Evolutionary conservation across 2,797 vertebrate genomes (phyloP), one percentile per base, ranked within the genome.

Genomic region (Psittacula echo): DNA sequence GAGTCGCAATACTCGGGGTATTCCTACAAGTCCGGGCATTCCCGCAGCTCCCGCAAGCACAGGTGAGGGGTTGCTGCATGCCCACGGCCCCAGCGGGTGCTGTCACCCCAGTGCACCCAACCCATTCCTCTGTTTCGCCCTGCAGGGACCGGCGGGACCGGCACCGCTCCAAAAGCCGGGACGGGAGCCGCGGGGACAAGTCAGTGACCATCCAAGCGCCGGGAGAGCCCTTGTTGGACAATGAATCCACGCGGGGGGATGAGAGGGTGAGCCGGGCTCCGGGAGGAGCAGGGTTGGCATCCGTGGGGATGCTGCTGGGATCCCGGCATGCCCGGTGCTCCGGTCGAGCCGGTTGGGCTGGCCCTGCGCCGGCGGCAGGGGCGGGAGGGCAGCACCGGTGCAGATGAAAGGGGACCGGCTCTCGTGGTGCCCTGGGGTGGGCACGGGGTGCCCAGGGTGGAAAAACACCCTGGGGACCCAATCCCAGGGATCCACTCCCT

Each of bases 1-100:
- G 99, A 99, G 98, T 99, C 99, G 3, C 99, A 99, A 81, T 99
- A 99, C 91, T 99, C 99, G 9, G 99, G 99, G 3, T 99, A 99
- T 73, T 99, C 99, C 42, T 99, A 99, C 98, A 99, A 99, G 96
- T 99, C 99, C 1, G 99, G 98, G 18, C 99, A 99, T 34, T 99
- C 99, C 73, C 97, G 98, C 45, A 98, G 98, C 97, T 99, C 99
- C 93, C 98, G 99, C 51, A 99, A 99, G 83, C 99, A 99, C 98
- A 98, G 99, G 99, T 99, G 92, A 89, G 95, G 30, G 6, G 1
- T 1, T 2, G 6, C 27, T 6, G 5, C 1, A 2, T 21, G 30
- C 10, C 7, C 11, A 0, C 9, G 16, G 6, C 3, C 16, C 5
- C 19, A 1, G 0, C 2, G 75, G 71, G 23, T 23, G 39, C 34